These are phyloP conservation scores for Peromyscus polionotus DNA, from an alignment of 2,113 vertebrate genomes.

Conservation along the genomic window DNA sequence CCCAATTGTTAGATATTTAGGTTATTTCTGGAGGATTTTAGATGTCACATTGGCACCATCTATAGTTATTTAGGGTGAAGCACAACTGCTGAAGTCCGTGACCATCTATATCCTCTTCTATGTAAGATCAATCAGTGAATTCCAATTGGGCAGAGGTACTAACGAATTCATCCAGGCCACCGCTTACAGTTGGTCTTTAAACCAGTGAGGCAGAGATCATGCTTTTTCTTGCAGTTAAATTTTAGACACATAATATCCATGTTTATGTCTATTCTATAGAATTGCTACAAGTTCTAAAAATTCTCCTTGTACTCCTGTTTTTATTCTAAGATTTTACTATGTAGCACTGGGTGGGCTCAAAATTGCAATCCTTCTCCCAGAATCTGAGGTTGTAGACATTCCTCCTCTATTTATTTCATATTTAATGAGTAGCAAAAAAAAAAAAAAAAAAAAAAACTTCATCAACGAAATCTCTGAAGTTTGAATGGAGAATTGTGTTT, in stretches of 20 bases:
- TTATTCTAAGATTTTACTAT: background rate
- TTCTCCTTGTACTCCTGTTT: background rate
- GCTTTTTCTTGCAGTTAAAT: background rate
- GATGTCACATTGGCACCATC: constrained; percentile 72
- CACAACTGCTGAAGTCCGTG: background rate
- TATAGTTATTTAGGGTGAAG: constrained; percentile 70
- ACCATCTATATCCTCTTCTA: background rate
- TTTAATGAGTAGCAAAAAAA: background rate
- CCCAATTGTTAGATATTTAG: constrained; percentile 13
- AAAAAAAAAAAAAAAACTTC: constrained; percentile 1
- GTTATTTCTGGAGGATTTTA: constrained; percentile 31
- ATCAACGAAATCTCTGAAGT: constrained; percentile 12
- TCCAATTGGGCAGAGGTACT: background rate
- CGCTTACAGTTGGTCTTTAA: background rate
- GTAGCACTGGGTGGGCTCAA: background rate
- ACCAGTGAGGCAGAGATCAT: background rate
- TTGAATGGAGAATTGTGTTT: background rate
- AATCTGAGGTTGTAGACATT: background rate
- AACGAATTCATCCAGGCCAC: background rate
- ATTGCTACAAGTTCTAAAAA: background rate
- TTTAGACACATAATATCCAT: background rate
- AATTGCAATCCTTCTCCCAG: background rate
- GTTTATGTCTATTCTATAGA: constrained; percentile 9
- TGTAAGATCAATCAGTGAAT: background rate
- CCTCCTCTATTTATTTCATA: background rate